A percentile compares a stretch with the other conserved stretches of the same genome.
phyloP scores from a whole-genome alignment of 2,797 vertebrate genomes.

The Chelidonichthys spinosus region DNA sequence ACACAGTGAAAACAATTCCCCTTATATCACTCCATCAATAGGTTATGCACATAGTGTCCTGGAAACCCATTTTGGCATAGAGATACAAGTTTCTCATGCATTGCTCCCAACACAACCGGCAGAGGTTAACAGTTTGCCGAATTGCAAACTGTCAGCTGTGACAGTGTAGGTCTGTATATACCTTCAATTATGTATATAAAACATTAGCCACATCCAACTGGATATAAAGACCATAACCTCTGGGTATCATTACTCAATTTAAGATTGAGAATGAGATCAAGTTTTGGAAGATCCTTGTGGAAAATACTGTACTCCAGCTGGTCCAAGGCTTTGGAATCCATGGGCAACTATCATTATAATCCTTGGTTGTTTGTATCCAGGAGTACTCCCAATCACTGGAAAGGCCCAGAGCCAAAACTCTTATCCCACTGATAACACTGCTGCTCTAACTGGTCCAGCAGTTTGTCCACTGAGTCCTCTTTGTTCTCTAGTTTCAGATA shows the following conservation, averaged over 20 bases:
- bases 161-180: constrained; percentile 43
- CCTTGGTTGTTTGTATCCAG: constrained; percentile 8
- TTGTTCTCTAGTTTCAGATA: constrained; percentile 89
- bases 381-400: constrained; percentile 68
- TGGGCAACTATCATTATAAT: constrained; percentile 3
- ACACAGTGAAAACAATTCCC: constrained; percentile 67
- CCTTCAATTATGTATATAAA: constrained; percentile 39
- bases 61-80: constrained; percentile 33
- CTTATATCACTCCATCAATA: constrained; percentile 6
- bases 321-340: constrained; percentile 38
- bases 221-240: constrained; percentile 1
- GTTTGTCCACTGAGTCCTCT: constrained; percentile 86
- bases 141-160: constrained; percentile 37
- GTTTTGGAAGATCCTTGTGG: constrained; percentile 45
- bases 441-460: constrained; percentile 83
- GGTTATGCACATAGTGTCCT: constrained; percentile 28
- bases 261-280: constrained; percentile 23
- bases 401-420: constrained; percentile 80
- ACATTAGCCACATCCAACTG: constrained; percentile 27
- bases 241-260: constrained; percentile 28
- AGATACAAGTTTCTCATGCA: constrained; percentile 33
- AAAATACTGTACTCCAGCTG: constrained; percentile 35
- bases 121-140: constrained; percentile 38
- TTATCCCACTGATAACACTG: constrained; percentile 74
- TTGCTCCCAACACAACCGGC: constrained; percentile 45